A percentile compares a stretch with the other conserved stretches of the same genome.
phyloP scores from a whole-genome alignment of 2,113 vertebrate species.

The Casuarius casuarius region DNA sequence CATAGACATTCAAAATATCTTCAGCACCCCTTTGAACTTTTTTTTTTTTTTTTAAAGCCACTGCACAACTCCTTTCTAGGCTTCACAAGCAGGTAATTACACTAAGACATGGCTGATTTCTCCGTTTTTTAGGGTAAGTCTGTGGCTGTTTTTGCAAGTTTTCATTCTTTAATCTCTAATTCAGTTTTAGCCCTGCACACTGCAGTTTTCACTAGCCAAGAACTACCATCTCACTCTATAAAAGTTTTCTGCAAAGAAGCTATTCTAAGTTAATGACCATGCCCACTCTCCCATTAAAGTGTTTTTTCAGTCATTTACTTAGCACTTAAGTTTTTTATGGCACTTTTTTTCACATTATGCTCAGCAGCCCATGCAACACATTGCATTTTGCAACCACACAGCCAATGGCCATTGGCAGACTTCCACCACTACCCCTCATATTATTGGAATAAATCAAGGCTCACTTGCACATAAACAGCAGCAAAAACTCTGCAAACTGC shows the following conservation, averaged over 20 bases:
- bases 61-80: neutral
- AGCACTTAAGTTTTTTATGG: slow-evolving; percentile 75
- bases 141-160: neutral
- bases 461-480: neutral
- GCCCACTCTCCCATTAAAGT: slow-evolving; percentile 69
- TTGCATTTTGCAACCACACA: slow-evolving; percentile 62
- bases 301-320: slow-evolving; percentile 73
- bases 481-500: slow-evolving; percentile 1
- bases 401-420: slow-evolving; percentile 35
- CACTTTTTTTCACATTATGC: slow-evolving; percentile 81
- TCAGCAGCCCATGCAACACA: slow-evolving; percentile 77
- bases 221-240: slow-evolving; percentile 25
- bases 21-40: neutral
- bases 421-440: neutral
- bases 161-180: neutral
- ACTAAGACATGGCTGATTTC: neutral
- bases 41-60: neutral
- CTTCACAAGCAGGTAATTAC: neutral
- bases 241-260: slow-evolving; percentile 55
- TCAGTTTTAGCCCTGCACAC: slow-evolving; percentile 13
- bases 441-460: slow-evolving; percentile 27
- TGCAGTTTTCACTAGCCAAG: slow-evolving; percentile 41
- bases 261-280: slow-evolving; percentile 74
- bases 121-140: neutral
- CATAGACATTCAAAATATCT: neutral